Percentiles rank a stretch among this genome's conserved stretches.
These are phyloP conservation scores for Eriocheir sinensis DNA, from an alignment of 1,140 invertebrate genomes.

Conservation along the genomic window DNA sequence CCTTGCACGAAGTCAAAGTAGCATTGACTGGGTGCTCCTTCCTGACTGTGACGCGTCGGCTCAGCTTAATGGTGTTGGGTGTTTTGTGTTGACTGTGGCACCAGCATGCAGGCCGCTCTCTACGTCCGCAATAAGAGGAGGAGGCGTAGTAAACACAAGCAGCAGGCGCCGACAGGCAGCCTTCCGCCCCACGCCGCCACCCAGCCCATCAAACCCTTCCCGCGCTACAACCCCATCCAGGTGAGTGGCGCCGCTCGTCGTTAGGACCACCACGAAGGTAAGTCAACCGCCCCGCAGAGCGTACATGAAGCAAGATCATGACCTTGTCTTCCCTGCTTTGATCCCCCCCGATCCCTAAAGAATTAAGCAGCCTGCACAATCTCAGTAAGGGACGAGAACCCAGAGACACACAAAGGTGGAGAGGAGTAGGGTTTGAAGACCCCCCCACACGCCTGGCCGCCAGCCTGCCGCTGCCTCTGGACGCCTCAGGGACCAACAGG, in stretches of 20 bases:
- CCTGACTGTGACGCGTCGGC: background rate
- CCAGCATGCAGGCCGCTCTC: slow-evolving; percentile 75
- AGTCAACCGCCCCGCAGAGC: background rate
- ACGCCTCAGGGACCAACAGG: slow-evolving; percentile 26
- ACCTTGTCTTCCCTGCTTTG: background rate
- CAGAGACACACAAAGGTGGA: background rate
- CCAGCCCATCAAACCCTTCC: slow-evolving; percentile 65
- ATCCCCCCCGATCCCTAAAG: background rate
- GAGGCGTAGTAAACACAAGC: slow-evolving; percentile 4
- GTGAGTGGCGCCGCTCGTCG: slow-evolving; percentile 52
- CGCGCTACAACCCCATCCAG: slow-evolving; percentile 66
- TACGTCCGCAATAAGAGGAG: slow-evolving; percentile 61
- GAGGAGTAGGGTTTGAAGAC: background rate
- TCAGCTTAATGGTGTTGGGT: slow-evolving; percentile 45
- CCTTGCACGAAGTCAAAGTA: background rate
- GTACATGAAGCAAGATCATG: background rate
- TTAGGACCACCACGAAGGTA: background rate
- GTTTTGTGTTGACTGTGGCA: slow-evolving; percentile 53
- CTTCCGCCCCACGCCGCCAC: slow-evolving; percentile 59
- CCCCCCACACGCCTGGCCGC: background rate
- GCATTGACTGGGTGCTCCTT: background rate
- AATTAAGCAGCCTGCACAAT: background rate
- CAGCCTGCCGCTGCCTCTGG: background rate
- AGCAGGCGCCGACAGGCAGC: background rate
- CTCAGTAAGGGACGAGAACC: background rate